Evolutionary conservation across 2,888 invertebrate genomes (phyloP), one percentile per base, ranked within the genome.

Genomic region (Leucoptera coffeella): DNA sequence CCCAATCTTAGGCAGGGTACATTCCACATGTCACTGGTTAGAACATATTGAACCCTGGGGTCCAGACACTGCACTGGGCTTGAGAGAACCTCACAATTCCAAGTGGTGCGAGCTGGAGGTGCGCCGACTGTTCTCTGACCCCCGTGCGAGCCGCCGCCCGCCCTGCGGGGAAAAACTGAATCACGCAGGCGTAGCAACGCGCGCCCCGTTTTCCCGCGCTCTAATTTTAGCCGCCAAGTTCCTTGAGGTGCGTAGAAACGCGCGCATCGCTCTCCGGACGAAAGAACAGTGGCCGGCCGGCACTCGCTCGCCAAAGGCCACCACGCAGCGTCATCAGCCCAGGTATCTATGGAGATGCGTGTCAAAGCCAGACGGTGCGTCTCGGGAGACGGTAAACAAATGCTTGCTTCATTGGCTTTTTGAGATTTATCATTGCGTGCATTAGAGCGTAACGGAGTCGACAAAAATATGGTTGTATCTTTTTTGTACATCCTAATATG

Each of bases 51-150:
- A 26, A 29, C 42, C 50, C 46, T 48, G 45, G 36, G 39, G 38
- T 42, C 31, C 29, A 35, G 36, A 31, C 36, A 38, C 31, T 37
- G 39, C 42, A 35, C 31, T 35, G 33, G 40, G 37, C 41, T 41
- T 14, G 12, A 19, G 12, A 14, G 28, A 19, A 12, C 15, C 11
- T n/a, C n/a, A n/a, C n/a, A n/a, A n/a, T n/a, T n/a, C n/a, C n/a
- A n/a, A n/a, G n/a, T n/a, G n/a, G n/a, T n/a, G n/a, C n/a, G n/a
- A n/a, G n/a, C n/a, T n/a, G 42, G 39, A 52, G 59, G 58, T 62
- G 65, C 64, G 65, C 65, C 64, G 62, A 62, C 62, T 64, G 61
- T 64, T 61, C 59, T 52, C 51, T 9, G 17, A 17, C 47, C 44
- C 46, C 41, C 36, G 29, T 33, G 39, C 13, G 20, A 14, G 13